phyloP scores from a whole-genome alignment of 2,797 vertebrate species.

The Notamacropus eugenii region DNA sequence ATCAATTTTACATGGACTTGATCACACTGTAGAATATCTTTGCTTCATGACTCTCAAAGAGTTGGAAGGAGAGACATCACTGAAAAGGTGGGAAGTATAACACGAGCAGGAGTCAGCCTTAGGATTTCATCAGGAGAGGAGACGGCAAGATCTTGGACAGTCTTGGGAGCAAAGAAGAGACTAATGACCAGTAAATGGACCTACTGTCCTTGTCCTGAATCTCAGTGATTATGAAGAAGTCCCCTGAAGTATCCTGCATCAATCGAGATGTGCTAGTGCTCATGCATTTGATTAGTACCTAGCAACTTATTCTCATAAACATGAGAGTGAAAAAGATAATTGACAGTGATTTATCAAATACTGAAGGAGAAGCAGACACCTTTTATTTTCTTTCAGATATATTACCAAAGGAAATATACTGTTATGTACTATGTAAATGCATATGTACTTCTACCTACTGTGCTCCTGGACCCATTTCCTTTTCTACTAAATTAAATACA shows the following conservation, averaged over 20 bases:
- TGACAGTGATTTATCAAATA: conserved; percentile 91
- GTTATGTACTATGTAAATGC: no score
- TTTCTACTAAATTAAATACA: neutral
- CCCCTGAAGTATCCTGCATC: conserved; percentile 89
- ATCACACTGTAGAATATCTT: no score
- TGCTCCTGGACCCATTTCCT: neutral
- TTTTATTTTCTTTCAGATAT: conserved; percentile 90
- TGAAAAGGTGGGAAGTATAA: no score
- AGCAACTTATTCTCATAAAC: conserved; percentile 90
- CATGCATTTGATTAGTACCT: conserved; percentile 96
- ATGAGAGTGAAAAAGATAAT: conserved; percentile 91
- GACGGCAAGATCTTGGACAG: conserved; percentile 80
- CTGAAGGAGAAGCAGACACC: conserved; percentile 92
- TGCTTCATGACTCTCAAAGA: no score
- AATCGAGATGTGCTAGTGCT: conserved; percentile 97
- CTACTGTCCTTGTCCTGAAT: conserved; percentile 94
- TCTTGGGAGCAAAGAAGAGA: conserved; percentile 66
- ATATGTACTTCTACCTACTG: no score
- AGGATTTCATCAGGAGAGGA: neutral
- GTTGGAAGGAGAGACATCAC: no score
- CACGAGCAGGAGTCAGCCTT: no score
- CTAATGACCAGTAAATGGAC: conserved; percentile 83
- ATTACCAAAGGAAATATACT: conserved; percentile 94
- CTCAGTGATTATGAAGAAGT: conserved; percentile 97
- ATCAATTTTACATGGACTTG: no score